Conservation (phyloP, 2,888 invertebrate species). For the Andrena dorsata region DNA sequence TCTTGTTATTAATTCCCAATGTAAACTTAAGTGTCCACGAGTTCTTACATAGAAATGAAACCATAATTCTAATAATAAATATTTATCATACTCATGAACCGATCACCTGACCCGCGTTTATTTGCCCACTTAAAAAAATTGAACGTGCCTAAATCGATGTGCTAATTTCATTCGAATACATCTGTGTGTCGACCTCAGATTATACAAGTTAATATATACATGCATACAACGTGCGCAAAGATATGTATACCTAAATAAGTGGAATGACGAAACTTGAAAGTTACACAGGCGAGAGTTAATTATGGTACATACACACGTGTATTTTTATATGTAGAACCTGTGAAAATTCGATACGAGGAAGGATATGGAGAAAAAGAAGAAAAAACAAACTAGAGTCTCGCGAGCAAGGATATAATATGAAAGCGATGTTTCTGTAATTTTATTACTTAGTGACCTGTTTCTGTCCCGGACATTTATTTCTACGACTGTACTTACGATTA, state of each 20-base stretch:
- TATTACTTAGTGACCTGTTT: constrained; percentile 26
- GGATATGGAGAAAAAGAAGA: background rate
- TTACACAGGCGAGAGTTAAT: constrained; percentile 21
- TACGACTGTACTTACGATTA: constrained; percentile 21
- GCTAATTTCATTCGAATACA: background rate
- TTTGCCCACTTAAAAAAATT: background rate
- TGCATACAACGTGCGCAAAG: background rate
- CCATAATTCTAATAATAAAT: background rate
- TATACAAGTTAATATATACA: background rate
- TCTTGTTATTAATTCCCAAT: background rate
- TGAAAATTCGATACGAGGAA: constrained; percentile 3
- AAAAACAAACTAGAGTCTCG: background rate
- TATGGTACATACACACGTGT: constrained; percentile 30
- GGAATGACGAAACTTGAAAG: background rate
- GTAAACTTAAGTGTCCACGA: no score
- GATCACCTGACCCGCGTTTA: background rate
- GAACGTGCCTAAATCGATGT: background rate
- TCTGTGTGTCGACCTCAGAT: constrained; percentile 2
- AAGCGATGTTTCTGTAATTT: constrained; percentile 8
- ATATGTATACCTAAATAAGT: constrained; percentile 1
- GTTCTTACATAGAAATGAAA: background rate
- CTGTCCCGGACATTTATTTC: constrained; percentile 11
- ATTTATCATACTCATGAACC: background rate
- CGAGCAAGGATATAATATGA: background rate
- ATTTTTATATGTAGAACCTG: constrained; percentile 55